Conservation (phyloP, 2,113 vertebrate species). For the Monopterus albus region DNA sequence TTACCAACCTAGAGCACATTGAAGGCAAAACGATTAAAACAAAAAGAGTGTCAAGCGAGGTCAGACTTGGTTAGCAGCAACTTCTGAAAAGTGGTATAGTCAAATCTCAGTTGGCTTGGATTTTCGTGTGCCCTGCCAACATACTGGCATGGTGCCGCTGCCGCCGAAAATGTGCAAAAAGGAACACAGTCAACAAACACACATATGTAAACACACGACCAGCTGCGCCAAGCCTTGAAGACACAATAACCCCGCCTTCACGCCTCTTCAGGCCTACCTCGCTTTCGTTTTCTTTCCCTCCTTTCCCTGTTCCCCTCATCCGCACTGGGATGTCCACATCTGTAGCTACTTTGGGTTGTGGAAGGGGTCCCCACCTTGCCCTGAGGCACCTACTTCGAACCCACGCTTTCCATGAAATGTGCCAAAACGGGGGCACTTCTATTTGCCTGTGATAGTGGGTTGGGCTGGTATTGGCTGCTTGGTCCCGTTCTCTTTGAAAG, state of each 20-base stretch:
- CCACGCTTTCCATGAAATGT: conserved; percentile 82
- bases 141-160: conserved; percentile 81
- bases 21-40: conserved; percentile 76
- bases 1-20: conserved; percentile 91
- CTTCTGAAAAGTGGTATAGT: conserved; percentile 77
- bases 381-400: conserved; percentile 79
- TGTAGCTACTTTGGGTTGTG: conserved; percentile 76
- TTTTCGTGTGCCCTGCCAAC: conserved; percentile 78
- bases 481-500: conserved; percentile 80
- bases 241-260: conserved; percentile 81
- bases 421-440: conserved; percentile 77
- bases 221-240: conserved; percentile 84
- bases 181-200: conserved; percentile 74
- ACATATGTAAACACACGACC: conserved; percentile 78
- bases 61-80: conserved; percentile 83
- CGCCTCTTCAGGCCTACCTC: conserved; percentile 79
- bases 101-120: conserved; percentile 78
- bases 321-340: conserved; percentile 80
- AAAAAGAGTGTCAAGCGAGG: conserved; percentile 73
- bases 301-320: conserved; percentile 66
- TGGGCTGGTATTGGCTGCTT: conserved; percentile 76
- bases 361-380: conserved; percentile 81
- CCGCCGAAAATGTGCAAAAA: conserved; percentile 71
- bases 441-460: conserved; percentile 69
- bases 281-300: conserved; percentile 70